Percentiles rank a stretch among this genome's conserved stretches.
These are phyloP conservation scores for Macrobrachium nipponense DNA, from an alignment of 1,140 invertebrate genomes.

Conservation along the genomic window DNA sequence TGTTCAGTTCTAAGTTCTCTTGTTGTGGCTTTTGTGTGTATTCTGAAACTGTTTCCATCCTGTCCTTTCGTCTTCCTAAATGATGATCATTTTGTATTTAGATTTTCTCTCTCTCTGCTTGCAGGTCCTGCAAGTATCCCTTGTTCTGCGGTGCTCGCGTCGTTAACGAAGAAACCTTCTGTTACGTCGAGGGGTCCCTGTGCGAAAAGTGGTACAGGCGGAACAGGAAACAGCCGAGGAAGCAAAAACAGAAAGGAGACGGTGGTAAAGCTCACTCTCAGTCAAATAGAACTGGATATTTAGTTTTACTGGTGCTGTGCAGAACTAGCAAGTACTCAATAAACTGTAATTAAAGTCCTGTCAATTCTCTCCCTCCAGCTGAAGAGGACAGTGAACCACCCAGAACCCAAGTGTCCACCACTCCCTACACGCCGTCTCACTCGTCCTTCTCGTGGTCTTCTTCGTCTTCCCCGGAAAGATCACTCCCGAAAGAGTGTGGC, in stretches of 20 bases:
- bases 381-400: conserved; percentile 11
- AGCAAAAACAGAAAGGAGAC: conserved; percentile 45
- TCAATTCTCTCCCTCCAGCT: conserved; percentile 26
- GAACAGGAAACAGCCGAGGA: conserved; percentile 46
- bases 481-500: conserved; percentile 51
- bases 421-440: not conserved
- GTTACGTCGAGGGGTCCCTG: conserved; percentile 82
- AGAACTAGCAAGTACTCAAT: not conserved
- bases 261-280: conserved; percentile 8
- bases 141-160: conserved; percentile 80
- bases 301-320: not conserved
- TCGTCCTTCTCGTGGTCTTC: conserved; percentile 17
- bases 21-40: no score
- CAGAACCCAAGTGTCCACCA: not conserved
- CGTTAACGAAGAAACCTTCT: conserved; percentile 84
- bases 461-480: conserved; percentile 21
- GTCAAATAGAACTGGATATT: not conserved
- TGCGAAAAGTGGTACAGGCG: conserved; percentile 78
- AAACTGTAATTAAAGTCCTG: not conserved
- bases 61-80: not conserved
- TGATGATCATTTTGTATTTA: not conserved
- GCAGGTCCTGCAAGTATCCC: conserved; percentile 80
- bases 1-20: no score
- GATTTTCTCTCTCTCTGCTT: not conserved
- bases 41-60: not conserved